Evolutionary conservation across 2,797 vertebrate species (phyloP).

Genomic region (Phyllotis vaccarum): DNA sequence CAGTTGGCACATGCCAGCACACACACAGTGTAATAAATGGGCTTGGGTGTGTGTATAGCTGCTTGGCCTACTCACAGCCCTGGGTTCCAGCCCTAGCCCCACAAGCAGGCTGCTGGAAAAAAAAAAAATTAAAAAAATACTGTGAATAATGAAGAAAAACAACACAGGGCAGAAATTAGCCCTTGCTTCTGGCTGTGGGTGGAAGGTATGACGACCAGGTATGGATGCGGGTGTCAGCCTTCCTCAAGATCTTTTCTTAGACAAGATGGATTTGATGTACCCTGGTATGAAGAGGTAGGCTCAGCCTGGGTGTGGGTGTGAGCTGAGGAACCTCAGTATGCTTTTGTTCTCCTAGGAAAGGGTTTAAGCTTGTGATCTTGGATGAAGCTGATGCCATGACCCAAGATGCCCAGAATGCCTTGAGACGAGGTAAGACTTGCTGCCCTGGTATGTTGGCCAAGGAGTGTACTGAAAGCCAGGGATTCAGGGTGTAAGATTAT

Average conservation of each 20-base stretch:
- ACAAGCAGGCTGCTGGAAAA: not conserved
- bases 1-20: not conserved
- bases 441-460: fast-evolving
- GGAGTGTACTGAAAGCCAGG: not conserved
- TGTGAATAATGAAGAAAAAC: not conserved
- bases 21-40: not conserved
- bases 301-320: not conserved
- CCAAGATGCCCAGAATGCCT: slow-evolving; percentile 98
- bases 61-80: too few relatives aligned
- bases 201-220: not conserved
- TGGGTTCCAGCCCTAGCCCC: not conserved
- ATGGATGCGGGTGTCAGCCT: not conserved
- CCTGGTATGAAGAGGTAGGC: not conserved
- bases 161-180: not conserved
- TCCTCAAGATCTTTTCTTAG: not conserved
- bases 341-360: slow-evolving; percentile 90
- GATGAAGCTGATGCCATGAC: slow-evolving; percentile 99
- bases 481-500: not conserved
- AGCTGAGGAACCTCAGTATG: not conserved
- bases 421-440: slow-evolving; percentile 94
- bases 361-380: slow-evolving; percentile 98
- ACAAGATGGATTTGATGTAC: not conserved
- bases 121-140: too few relatives aligned
- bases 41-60: not conserved
- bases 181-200: not conserved